Base-by-base conservation (phyloP, 2,888 invertebrate species). In the Camptogramma bilineatum region DNA sequence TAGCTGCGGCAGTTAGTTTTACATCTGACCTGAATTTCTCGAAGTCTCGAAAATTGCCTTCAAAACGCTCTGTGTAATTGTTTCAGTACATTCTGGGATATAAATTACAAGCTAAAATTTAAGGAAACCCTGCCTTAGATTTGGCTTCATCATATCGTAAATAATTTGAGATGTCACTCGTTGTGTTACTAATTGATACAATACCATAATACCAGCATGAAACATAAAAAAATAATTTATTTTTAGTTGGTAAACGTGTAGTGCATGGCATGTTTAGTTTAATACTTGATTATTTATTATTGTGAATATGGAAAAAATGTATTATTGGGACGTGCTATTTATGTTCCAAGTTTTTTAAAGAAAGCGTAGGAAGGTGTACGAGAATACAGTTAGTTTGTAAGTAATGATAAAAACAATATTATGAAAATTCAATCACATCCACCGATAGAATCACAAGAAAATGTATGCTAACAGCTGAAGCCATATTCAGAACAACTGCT, bases 401-500 rank as follows among this genome's bases (percentile, higher is more conserved):
- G n/a, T n/a, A n/a, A n/a, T n/a, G n/a, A 21, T 21, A 28, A 28
- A 28, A 28, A 28, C 34, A 39, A 39, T 34, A 34, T 13, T 10
- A 39, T 13, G 13, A 39, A 4, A 39, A 39, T 13, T 39, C 34
- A 39, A 39, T 39, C 34, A 39, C 34, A 39, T 13, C 34, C 2
- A 13, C 13, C 13, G 10, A 39, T 13, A 3, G 34, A 28, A 28
- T n/a, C n/a, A 4, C 46, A 52, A 18, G 39, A 52, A 18, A 24
- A 50, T 50, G 18, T 18, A 34, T 52, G 31, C 39, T 34, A 47
- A 47, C 46, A 19, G 39, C 52, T 18, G 1, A 34, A 52, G 50
- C 18, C 18, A 18, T 39, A 50, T 18, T 16, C 39, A 4, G 24
- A 10, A 39, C 31, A 18, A 72, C 85, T 80, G 81, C 80, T 91